These are phyloP conservation scores for Mirounga angustirostris DNA, from an alignment of 2,113 vertebrate genomes.

Conservation along the genomic window DNA sequence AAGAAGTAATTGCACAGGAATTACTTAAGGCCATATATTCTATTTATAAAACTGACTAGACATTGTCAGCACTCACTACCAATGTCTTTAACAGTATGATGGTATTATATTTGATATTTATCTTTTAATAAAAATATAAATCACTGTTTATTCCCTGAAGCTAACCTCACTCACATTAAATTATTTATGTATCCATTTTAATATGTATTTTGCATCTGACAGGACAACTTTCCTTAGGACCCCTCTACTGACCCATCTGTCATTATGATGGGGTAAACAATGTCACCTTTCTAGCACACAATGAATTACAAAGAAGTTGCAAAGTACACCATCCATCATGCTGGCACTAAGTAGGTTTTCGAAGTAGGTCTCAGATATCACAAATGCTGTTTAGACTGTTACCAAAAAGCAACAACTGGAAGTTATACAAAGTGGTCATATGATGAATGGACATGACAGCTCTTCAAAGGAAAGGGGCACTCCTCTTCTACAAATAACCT, in stretches of 20 bases:
- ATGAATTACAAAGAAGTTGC: conserved; percentile 87
- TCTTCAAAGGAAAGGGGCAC: conserved; percentile 87
- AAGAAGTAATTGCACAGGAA: neutral
- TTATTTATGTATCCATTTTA: conserved; percentile 85
- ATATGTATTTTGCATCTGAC: conserved; percentile 81
- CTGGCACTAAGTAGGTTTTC: conserved; percentile 90
- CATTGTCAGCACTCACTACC: neutral
- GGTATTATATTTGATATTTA: conserved; percentile 70
- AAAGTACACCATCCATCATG: conserved; percentile 91
- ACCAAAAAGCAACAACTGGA: conserved; percentile 89
- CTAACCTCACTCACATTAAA: conserved; percentile 76
- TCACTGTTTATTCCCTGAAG: conserved; percentile 56
- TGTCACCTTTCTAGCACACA: conserved; percentile 86
- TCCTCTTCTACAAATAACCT: conserved; percentile 86
- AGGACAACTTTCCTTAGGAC: conserved; percentile 80
- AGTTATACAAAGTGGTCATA: conserved; percentile 85
- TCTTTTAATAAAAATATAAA: conserved; percentile 79
- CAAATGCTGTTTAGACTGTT: conserved; percentile 91
- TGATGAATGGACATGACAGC: conserved; percentile 94
- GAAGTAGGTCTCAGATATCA: conserved; percentile 90
- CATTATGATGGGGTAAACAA: conserved; percentile 85
- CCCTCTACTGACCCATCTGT: conserved; percentile 85
- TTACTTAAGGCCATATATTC: neutral
- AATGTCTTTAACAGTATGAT: conserved; percentile 73
- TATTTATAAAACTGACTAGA: conserved; percentile 53